These are phyloP conservation scores for Samia ricini DNA, from an alignment of 1,140 invertebrate species.

Conservation along the genomic window DNA sequence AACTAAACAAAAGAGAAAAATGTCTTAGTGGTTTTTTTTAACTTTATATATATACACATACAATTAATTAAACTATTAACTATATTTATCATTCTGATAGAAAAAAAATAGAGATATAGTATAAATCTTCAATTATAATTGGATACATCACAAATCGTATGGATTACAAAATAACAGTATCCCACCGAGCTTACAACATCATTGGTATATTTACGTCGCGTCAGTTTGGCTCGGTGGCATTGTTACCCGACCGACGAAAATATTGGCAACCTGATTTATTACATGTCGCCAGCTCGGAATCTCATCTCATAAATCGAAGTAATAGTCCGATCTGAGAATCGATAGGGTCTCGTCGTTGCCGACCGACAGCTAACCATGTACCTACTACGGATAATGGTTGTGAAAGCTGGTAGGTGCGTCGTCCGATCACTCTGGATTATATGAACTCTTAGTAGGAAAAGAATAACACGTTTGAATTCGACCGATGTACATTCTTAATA, in stretches of 20 bases:
- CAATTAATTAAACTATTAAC: no score
- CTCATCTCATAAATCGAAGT: conserved; percentile 48
- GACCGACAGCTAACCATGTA: conserved; percentile 31
- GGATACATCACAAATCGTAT: conserved; percentile 1
- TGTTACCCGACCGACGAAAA: conserved; percentile 28
- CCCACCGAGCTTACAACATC: conserved; percentile 11
- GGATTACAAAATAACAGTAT: conserved; percentile 20
- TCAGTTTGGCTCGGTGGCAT: conserved; percentile 8
- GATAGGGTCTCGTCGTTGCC: conserved; percentile 38
- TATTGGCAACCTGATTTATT: conserved; percentile 41
- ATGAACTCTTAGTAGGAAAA: conserved; percentile 21
- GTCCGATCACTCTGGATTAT: conserved; percentile 5
- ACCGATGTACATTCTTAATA: conserved; percentile 14
- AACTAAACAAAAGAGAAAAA: no score
- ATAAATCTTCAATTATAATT: neutral
- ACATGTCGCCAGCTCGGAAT: conserved; percentile 37
- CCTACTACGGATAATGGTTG: conserved; percentile 33
- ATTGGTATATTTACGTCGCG: conserved; percentile 16
- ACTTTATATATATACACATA: no score
- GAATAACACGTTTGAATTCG: conserved; percentile 33
- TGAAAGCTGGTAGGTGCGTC: conserved; percentile 38
- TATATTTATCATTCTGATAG: no score
- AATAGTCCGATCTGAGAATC: conserved; percentile 36
- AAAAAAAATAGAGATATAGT: no score
- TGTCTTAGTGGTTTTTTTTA: no score